phyloP scores from a whole-genome alignment of 2,888 invertebrate species.

The Thera obeliscata region DNA sequence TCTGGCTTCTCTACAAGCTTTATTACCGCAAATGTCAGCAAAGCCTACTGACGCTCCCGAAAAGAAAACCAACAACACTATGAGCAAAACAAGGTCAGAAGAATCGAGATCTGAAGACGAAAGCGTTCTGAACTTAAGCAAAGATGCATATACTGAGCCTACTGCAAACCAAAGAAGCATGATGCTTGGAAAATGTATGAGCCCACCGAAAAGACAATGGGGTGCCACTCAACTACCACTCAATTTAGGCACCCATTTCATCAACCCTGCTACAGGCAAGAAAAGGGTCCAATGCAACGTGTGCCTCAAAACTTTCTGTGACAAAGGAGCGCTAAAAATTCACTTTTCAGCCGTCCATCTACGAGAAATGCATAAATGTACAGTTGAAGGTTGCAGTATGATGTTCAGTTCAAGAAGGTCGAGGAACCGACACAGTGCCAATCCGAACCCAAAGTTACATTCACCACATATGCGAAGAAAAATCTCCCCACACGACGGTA shows the following conservation, averaged over 20 bases:
- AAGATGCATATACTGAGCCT: constrained; percentile 71
- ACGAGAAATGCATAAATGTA: constrained; percentile 99
- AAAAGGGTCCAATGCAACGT: constrained; percentile 99
- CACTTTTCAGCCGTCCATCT: constrained; percentile 99
- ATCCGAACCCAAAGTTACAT: constrained; percentile 99
- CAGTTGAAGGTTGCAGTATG: constrained; percentile 99
- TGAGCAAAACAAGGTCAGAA: constrained; percentile 62
- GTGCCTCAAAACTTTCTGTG: constrained; percentile 99
- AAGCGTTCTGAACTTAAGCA: constrained; percentile 77
- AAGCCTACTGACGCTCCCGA: constrained; percentile 71
- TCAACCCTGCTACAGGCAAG: constrained; percentile 96
- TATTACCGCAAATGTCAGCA: constrained; percentile 85
- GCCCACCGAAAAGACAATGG: constrained; percentile 92
- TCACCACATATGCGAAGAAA: constrained; percentile 97
- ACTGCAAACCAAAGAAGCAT: constrained; percentile 76
- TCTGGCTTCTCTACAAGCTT: constrained; percentile 86
- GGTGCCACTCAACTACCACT: constrained; percentile 90
- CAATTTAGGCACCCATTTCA: constrained; percentile 94
- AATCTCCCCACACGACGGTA: constrained; percentile 96
- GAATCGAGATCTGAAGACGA: constrained; percentile 69
- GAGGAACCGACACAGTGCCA: constrained; percentile 98
- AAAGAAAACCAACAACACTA: constrained; percentile 67
- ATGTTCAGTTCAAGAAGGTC: constrained; percentile 99
- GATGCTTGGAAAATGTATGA: constrained; percentile 86
- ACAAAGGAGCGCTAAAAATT: constrained; percentile 99